Evolutionary conservation across 2,888 invertebrate species (phyloP), one percentile per base, ranked within the genome.

Genomic region (Sesia apiformis): DNA sequence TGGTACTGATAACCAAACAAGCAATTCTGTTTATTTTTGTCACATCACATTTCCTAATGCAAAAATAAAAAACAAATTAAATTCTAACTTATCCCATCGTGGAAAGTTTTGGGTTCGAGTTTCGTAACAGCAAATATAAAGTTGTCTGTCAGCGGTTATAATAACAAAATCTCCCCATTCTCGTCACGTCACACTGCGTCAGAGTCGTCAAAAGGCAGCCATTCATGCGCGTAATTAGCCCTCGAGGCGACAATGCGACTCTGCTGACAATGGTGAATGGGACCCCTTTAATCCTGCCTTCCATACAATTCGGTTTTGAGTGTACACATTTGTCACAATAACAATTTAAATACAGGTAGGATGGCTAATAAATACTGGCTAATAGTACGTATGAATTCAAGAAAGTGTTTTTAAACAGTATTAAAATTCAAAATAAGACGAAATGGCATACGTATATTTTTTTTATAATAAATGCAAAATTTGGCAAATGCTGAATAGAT

Each of bases 171-270:
- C 57, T 58, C 58, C 61, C 57, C 7, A 59, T 60, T 55, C 58
- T 62, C 58, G 67, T 70, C 70, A 68, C 61, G 39, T 55, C 58
- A 63, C 58, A 66, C 69, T 69, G 67, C 61, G 39, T 46, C 46
- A 56, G 58, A 60, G 58, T 65, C 69, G 75, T 78, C 78, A 80
- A 76, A 75, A 71, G 69, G 74, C 67, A 57, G 55, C 62, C 70
- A 78, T 78, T 79, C 77, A 76, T 58, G 72, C 76, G 74, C 63
- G 72, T 81, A 81, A 83, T 83, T 83, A 83, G 76, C 74, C 68
- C 69, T 75, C 75, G 70, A 74, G 73, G 66, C 61, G 63, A 74
- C 77, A 74, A 78, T 76, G 66, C 69, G 71, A 72, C 72, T 72
- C 67, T 70, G 68, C 68, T 69, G 73, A 79, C 80, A 78, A 77